Base-by-base conservation (phyloP, 2,888 invertebrate species). In the Lycia hirtaria region DNA sequence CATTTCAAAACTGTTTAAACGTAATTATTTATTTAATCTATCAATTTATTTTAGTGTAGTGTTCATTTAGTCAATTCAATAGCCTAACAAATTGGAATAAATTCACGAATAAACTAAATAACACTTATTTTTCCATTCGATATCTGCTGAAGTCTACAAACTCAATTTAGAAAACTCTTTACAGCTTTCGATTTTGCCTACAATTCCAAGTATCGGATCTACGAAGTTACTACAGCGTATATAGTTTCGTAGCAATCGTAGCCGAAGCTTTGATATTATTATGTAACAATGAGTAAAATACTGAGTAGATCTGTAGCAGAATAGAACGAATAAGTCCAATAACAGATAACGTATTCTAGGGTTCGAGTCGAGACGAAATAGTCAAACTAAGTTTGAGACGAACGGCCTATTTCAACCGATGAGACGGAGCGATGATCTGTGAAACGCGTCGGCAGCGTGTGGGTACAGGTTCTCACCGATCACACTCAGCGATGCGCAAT, bases 361-460 rank as follows among this genome's bases (percentile, higher is more conserved):
- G 10, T 45, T 37, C n/a, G 37, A 32, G 32, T 33, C 9, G 12
- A 14, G 22, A 43, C 9, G 22, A 10, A 33, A 37, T 48, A 45
- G 32, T n/a, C 44, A 38, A 58, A 58, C 43, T 38, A 20, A 53
- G 49, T 58, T 54, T 45, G 44, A 44, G 45, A 49, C 44, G 40
- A 26, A 45, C 38, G 44, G 28, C 45, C 41, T 26, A 24, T 26
- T 20, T 40, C 41, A 32, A 32, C 28, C 45, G 41, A 28, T 19
- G 12, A 33, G 56, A 56, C 47, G 20, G 51, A 35, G 33, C 44
- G 40, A 51, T 56, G 56, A 56, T 51, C 56, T 51, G 51, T 56
- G 51, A 56, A 56, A 45, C 28, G 26, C 43, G 35, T 22, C 49
- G 37, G 9, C 30, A 32, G 30, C 30, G 20, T 47, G 30, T 40